Evolutionary conservation across 2,888 invertebrate genomes (phyloP), one percentile per base, ranked within the genome.

Genomic region (Parnassius apollo): DNA sequence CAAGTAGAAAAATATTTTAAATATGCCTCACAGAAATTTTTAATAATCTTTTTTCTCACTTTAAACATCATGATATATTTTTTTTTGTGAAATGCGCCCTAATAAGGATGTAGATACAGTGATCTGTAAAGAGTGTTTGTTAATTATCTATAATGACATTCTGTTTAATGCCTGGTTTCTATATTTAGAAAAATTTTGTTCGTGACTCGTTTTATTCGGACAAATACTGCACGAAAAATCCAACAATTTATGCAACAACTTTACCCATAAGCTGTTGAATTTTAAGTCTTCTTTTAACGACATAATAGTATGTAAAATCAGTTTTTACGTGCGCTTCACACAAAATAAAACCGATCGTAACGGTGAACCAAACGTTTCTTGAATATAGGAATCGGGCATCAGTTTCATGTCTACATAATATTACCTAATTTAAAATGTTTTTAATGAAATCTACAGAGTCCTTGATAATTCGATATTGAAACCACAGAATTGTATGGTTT

Each of bases 1-100:
- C 87, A 81, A 87, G 88, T 91, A 91, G 89, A 91, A 91, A 91
- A 91, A 91, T 91, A 91, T 85, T 82, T 88, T 80, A 79, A 83
- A 80, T 83, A 86, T 80, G 83, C 85, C 81, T 84, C 88, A 83
- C 86, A 81, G 83, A 87, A 82, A 77, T 82, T 80, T 78, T 75
- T 69, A 67, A 53, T 66, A 69, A 73, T 73, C 76, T 73, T 18
- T 18, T 18, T 18, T 81, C 77, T 81, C 83, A 78, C 78, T 78
- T 74, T 74, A 70, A 66, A 70, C 71, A 73, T 12, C 49, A 49
- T 49, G 49, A 49, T 49, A 49, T 76, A 71, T 61, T 71, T 70
- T 73, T 73, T 71, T 72, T 74, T 71, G 74, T 78, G 74, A 78
- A 70, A 71, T 77, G 75, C 77, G 78, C 82, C 78, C 77, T 80